A percentile compares a stretch with the other conserved stretches of the same genome.
These are phyloP conservation scores for Sebastes aleutianus DNA, from an alignment of 2,797 vertebrate genomes.

Conservation along the genomic window DNA sequence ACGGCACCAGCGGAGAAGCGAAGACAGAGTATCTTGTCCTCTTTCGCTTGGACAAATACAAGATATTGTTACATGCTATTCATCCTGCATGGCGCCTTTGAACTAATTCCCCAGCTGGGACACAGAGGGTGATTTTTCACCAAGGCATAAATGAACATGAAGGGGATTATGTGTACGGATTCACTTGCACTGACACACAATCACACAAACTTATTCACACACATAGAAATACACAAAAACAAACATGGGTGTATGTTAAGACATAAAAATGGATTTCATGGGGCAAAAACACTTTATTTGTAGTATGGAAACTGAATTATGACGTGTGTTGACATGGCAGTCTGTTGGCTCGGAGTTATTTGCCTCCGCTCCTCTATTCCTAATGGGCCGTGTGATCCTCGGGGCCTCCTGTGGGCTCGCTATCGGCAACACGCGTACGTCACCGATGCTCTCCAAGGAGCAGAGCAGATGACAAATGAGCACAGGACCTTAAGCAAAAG, in stretches of 20 bases:
- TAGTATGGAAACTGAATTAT: constrained; percentile 4
- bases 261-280: not conserved
- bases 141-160: constrained; percentile 52
- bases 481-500: not conserved
- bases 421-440: constrained; percentile 40
- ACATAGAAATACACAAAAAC: not conserved
- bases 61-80: constrained; percentile 78
- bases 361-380: constrained; percentile 39
- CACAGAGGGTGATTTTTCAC: constrained; percentile 66
- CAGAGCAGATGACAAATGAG: constrained; percentile 34
- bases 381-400: constrained; percentile 66
- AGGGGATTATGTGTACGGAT: constrained; percentile 41
- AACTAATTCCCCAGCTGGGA: constrained; percentile 53
- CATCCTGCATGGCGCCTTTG: constrained; percentile 64
- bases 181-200: constrained; percentile 15
- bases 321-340: constrained; percentile 28
- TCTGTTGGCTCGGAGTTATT: constrained; percentile 44
- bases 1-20: constrained; percentile 30
- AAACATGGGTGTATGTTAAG: not conserved
- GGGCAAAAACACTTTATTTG: not conserved
- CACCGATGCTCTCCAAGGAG: constrained; percentile 21
- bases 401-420: constrained; percentile 22
- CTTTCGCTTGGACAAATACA: constrained; percentile 62
- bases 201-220: not conserved
- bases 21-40: constrained; percentile 75